phyloP scores from a whole-genome alignment of 2,888 invertebrate genomes.

The Dryocosmus kuriphilus region DNA sequence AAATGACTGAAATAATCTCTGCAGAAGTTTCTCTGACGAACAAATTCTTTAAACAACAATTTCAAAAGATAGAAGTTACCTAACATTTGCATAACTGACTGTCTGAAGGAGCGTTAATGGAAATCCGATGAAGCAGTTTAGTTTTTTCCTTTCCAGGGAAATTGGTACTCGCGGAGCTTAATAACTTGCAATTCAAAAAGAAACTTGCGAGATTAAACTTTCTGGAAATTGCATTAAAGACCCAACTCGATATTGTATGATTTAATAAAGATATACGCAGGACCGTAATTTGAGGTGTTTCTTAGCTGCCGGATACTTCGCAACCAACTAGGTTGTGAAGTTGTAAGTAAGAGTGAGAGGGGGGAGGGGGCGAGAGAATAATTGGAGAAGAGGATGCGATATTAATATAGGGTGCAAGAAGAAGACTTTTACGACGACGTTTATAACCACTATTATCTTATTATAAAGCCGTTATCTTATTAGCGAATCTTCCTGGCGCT shows the following conservation, averaged over 20 bases:
- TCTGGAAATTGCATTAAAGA: conserved; percentile 6
- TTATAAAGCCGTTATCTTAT: neutral
- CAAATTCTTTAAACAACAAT: neutral
- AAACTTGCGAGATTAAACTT: neutral
- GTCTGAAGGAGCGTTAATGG: neutral
- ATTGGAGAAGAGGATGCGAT: conserved; percentile 3
- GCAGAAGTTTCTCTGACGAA: neutral
- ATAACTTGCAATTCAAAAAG: conserved; percentile 6
- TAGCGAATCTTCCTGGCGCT: neutral
- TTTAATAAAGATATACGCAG: conserved; percentile 7
- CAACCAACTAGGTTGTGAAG: neutral
- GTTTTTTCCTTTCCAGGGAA: neutral
- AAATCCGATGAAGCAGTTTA: neutral
- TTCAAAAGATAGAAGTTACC: neutral
- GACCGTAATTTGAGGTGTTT: neutral
- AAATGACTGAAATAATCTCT: neutral
- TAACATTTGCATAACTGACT: neutral
- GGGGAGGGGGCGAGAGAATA: neutral
- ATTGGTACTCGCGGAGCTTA: neutral
- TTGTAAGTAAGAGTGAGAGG: neutral
- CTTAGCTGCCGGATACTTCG: conserved; percentile 5
- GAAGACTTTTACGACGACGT: neutral
- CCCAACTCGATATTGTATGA: neutral
- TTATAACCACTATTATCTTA: neutral
- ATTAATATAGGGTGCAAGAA: conserved; percentile 12